Evolutionary conservation across 2,888 invertebrate genomes (phyloP), one percentile per base, ranked within the genome.

Genomic region (Orthosia gothica): DNA sequence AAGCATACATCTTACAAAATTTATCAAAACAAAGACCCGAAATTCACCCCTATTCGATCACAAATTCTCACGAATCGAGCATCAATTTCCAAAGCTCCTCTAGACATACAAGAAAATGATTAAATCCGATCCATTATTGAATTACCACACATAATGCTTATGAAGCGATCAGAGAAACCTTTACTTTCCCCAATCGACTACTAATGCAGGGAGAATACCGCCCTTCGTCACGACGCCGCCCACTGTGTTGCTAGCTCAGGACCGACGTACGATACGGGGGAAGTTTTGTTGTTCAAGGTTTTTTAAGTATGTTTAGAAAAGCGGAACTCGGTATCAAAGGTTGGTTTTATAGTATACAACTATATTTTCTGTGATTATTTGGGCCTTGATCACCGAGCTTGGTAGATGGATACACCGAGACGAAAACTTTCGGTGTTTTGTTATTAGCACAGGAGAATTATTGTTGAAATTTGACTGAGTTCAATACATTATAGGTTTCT

Each of bases 141-240:
- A 85, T 72, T 74, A 81, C 80, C 66, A 71, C 72, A 73, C 57
- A 65, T 82, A 69, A 69, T 84, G 76, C 80, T 87, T 79, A 86
- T 82, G 76, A 80, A 87, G 79, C 79, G 84, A 86, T 87, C 71
- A 74, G 62, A 68, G 69, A 79, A 86, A 86, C 86, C 84, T 82
- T 62, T 54, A 74, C 67, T 74, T 68, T 74, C 66, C 74, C 79
- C 66, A 77, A 87, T 87, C 77, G 83, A 79, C 81, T 84, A 76
- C 80, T 81, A 83, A 76, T 87, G 72, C 77, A 70, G 26, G 71
- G 74, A 72, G 79, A 70, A 65, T 87, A 81, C 86, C 86, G 79
- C 76, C 80, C 81, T 86, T 83, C 82, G 79, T 77, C 84, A 80
- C 71, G 77, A 76, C 79, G 70, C 79, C 74, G 76, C 70, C 74